Evolutionary conservation across 2,888 invertebrate species (phyloP), one percentile per base, ranked within the genome.

Genomic region (Bellardia pandia): DNA sequence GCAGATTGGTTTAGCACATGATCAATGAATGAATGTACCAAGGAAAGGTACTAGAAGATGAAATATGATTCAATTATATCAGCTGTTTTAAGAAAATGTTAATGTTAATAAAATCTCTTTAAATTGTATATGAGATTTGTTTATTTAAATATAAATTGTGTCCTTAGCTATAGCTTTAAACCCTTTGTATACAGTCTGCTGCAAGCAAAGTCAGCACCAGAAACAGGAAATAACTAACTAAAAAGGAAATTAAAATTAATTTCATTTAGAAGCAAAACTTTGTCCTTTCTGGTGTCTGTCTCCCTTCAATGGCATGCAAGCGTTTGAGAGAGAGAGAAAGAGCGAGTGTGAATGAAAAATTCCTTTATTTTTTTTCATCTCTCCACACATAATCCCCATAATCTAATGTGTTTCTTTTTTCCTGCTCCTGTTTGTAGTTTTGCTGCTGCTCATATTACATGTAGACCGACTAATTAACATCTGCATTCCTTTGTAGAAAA

Each of bases 391-490:
- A 66, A 58, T 60, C 48, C 66, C 58, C 30, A 40, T 74, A 68
- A 75, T 66, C 66, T 48, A 72, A 77, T 77, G 81, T 86, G 16
- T 62, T 64, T 42, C 14, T 77, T 66, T 13, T 77, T 66, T 13
- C 33, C 9, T 58, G 23, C 2, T 74, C 37, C 37, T 37, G 37
- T 37, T 23, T n/a, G 33, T 40, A 40, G 37, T 51, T 42, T 56
- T 53, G 23, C 64, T 71, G 42, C 40, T 64, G 71, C 64, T 64
- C 37, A 56, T 42, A 56, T 72, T 37, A 77, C 64, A 77, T 84
- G 77, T 23, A 66, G 64, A 78, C 37, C 37, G 83, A 72, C 77
- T 84, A 78, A 84, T 84, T 84, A 84, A 77, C 84, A 84, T 84
- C 66, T 84, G 84, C 77, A 84, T 72, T 78, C 58, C 48, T 84